A percentile compares a stretch with the other conserved stretches of the same genome.
These are phyloP conservation scores for Turritopsis rubra DNA, from an alignment of 30 jellyfish, hydroid and myxozoan genomes.

Conservation along the genomic window DNA sequence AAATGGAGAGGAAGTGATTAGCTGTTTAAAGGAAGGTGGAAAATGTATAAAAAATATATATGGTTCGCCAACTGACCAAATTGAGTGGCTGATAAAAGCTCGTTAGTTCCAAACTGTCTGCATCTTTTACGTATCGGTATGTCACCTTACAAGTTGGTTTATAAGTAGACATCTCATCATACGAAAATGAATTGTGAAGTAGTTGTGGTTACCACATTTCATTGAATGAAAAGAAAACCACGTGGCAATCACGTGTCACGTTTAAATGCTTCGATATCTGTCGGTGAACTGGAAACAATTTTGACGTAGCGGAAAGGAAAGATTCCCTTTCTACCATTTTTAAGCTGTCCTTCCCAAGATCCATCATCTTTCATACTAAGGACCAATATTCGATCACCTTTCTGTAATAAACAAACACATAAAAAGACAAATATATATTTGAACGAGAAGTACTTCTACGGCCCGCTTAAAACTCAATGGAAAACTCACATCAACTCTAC, in stretches of 20 bases:
- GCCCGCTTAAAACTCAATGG: too few species aligned
- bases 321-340: constrained; percentile 42
- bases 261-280: constrained; percentile 37
- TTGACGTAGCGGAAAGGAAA: constrained; percentile 54
- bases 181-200: not conserved
- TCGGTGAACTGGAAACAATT: constrained; percentile 32
- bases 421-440: too few species aligned
- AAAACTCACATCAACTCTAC: too few species aligned
- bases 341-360: constrained; percentile 50
- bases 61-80: not conserved
- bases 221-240: not conserved
- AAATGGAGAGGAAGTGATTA: not conserved
- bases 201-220: not conserved
- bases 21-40: not conserved
- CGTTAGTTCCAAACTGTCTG: not conserved
- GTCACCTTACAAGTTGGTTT: not conserved
- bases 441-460: too few species aligned
- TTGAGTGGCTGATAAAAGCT: not conserved
- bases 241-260: not conserved
- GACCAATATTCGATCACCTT: constrained; percentile 44
- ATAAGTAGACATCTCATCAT: not conserved
- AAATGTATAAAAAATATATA: too few species aligned
- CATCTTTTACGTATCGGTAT: not conserved
- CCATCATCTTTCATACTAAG: constrained; percentile 47
- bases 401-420: constrained; percentile 24